These are phyloP conservation scores for Apus apus DNA, from an alignment of 2,113 vertebrate genomes.

Conservation along the genomic window DNA sequence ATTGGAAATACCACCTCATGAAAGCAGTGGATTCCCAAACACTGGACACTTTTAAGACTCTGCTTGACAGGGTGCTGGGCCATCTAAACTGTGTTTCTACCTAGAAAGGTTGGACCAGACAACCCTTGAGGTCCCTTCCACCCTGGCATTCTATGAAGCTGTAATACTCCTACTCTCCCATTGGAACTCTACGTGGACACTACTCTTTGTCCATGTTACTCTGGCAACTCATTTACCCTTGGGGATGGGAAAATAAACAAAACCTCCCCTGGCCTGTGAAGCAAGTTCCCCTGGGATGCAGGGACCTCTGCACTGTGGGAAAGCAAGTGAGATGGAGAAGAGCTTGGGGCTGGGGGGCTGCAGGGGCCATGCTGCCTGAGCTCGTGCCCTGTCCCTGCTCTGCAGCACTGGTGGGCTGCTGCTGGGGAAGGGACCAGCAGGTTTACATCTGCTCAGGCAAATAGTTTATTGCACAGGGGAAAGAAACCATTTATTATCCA, in stretches of 20 bases:
- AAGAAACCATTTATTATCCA: not conserved
- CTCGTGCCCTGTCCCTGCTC: not conserved
- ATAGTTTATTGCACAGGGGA: not conserved
- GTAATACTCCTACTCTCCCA: too few species aligned
- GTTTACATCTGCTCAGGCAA: not conserved
- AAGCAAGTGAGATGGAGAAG: accelerated
- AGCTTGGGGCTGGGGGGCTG: not conserved
- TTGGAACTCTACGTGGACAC: not conserved
- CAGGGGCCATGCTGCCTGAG: too few species aligned
- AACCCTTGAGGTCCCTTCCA: too few species aligned
- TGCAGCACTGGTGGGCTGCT: not conserved
- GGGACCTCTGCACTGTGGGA: not conserved
- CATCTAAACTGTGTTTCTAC: too few species aligned
- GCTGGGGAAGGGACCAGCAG: not conserved
- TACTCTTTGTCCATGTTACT: not conserved
- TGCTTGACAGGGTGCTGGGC: too few species aligned
- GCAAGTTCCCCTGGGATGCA: not conserved
- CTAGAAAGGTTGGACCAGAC: too few species aligned
- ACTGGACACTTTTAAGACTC: too few species aligned
- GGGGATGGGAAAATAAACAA: not conserved
- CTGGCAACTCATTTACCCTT: not conserved
- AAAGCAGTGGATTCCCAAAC: too few species aligned
- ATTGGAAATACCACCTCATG: too few species aligned
- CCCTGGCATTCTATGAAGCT: too few species aligned
- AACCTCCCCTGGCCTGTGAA: not conserved